Evolutionary conservation across 1,140 invertebrate species (phyloP), one percentile per base, ranked within the genome.

Genomic region (Octopus bimaculoides): DNA sequence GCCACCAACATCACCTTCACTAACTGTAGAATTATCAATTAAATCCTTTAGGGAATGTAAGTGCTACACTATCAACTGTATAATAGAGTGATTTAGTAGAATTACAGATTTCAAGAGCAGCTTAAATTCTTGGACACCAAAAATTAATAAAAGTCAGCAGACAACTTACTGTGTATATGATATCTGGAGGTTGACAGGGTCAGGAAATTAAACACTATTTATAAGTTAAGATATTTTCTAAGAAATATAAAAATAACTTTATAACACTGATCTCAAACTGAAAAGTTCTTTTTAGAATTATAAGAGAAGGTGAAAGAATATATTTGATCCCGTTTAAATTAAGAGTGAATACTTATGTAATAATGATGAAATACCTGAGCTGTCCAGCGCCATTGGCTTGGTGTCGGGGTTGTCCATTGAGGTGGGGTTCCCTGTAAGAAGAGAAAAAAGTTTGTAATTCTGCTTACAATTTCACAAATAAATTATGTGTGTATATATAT

Each of bases 341-440:
- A 73, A 73, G 10, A 52, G 69, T 55, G n/a, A 20, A 54, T 54
- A 79, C 8, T 52, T 14, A 8, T 71, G 6, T 56, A 52, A 71
- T 14, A 52, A 14, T 54, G 20, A 10, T 53, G 20, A 77, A 79
- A 77, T 81, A 85, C 85, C 82, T 86, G 85, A 54, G 85, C 82
- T 69, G 82, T 81, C 85, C 85, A 86, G 77, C 85, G 82, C 85
- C 85, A 86, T 53, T 83, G 85, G 61, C 81, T 78, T 77, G 79
- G 80, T 14, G 81, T 79, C 55, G 85, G 75, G 75, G 86, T 77
- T 69, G 82, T 82, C 86, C 86, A 87, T 77, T 87, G 86, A 56
- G 85, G 86, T 73, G 86, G 83, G 10, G 83, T 82, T 83, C 66
- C 66, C 66, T 71, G 26, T 86, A 81, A 76, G 81, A 78, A 55